Evolutionary conservation across 2,888 invertebrate species (phyloP).

Genomic region (Seira musarum): DNA sequence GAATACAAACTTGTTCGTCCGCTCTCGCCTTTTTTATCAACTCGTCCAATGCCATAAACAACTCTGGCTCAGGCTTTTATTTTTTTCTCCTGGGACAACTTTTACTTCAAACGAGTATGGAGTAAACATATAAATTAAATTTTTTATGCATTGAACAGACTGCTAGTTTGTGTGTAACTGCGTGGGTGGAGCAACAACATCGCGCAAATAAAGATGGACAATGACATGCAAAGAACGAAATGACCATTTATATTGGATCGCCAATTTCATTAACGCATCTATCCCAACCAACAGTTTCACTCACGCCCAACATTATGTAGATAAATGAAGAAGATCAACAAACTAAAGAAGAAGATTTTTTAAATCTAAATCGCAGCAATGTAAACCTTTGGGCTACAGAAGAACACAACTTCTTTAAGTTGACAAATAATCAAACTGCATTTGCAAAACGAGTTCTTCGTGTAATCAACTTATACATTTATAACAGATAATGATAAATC

Average conservation of each 20-base stretch:
- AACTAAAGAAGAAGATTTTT: conserved; percentile 4
- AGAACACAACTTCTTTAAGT: no score
- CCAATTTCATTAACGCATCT: background rate
- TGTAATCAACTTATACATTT: no score
- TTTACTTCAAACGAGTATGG: conserved; percentile 26
- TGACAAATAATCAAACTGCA: no score
- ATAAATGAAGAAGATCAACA: conserved; percentile 21
- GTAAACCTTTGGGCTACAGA: no score
- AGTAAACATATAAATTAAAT: conserved; percentile 29
- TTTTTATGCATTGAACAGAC: background rate
- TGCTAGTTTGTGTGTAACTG: background rate
- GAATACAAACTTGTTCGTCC: background rate
- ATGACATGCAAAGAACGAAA: no score
- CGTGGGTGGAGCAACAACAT: background rate
- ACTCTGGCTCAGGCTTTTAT: background rate
- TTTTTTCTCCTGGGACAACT: conserved; percentile 19
- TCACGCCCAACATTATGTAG: conserved; percentile 25
- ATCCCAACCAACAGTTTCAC: background rate
- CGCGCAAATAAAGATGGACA: background rate
- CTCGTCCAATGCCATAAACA: background rate
- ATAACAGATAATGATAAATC: no score
- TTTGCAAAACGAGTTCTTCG: no score
- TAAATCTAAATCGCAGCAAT: no score
- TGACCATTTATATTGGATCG: background rate
- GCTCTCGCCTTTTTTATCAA: background rate